Percentiles rank a stretch among this genome's conserved stretches.
These are phyloP conservation scores for Drosophila subsilvestris DNA, from an alignment of 2,888 invertebrate species.

Conservation along the genomic window DNA sequence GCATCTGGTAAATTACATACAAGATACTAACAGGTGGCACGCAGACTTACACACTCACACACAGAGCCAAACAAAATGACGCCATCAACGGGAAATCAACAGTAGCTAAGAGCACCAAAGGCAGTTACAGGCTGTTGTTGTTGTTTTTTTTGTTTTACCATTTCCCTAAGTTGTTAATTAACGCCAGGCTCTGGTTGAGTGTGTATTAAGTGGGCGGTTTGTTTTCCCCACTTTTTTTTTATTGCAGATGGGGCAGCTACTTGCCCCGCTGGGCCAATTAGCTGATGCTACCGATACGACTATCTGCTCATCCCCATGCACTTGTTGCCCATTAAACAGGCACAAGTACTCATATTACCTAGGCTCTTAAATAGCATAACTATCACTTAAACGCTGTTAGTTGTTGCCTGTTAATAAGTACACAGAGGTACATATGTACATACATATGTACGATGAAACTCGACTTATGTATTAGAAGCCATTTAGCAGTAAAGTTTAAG, in stretches of 20 bases:
- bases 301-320: slow-evolving; percentile 16
- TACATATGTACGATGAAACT: neutral
- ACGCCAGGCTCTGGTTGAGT: slow-evolving; percentile 29
- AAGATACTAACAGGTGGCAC: neutral
- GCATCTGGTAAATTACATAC: slow-evolving; percentile 48
- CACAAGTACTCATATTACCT: slow-evolving; percentile 18
- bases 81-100: slow-evolving; percentile 55
- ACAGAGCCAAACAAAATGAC: slow-evolving; percentile 36
- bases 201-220: slow-evolving; percentile 2
- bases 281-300: too few relatives aligned
- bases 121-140: slow-evolving; percentile 30
- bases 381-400: slow-evolving; percentile 3
- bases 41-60: slow-evolving; percentile 1
- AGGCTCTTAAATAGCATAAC: slow-evolving; percentile 43
- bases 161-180: slow-evolving; percentile 61
- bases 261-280: slow-evolving; percentile 53
- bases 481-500: neutral
- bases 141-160: slow-evolving; percentile 26
- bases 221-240: slow-evolving; percentile 39
- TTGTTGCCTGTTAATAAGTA: neutral
- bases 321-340: slow-evolving; percentile 19
- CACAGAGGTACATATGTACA: too few relatives aligned
- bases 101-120: slow-evolving; percentile 57
- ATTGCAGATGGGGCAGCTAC: slow-evolving; percentile 41
- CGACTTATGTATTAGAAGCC: neutral